Percentiles rank a stretch among this genome's conserved stretches.
Evolutionary conservation across 1,140 invertebrate species (phyloP).

Genomic region (Nylanderia fulva): DNA sequence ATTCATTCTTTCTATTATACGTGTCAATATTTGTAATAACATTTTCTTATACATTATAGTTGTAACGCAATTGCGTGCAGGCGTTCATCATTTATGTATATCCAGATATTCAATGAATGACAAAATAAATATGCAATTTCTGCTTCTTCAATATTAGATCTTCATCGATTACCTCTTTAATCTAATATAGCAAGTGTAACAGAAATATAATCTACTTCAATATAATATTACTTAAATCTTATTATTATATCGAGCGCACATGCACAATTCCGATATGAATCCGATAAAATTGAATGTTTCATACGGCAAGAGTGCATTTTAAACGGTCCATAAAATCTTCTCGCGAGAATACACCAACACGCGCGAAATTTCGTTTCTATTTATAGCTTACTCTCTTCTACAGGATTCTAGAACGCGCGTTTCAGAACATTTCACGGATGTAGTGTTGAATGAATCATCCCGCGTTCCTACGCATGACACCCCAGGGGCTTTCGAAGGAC

Average conservation of each 20-base stretch:
- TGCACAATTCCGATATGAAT: constrained; percentile 31
- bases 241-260: not conserved
- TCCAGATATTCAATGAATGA: not conserved
- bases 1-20: not conserved
- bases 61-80: not conserved
- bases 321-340: constrained; percentile 32
- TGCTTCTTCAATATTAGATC: not conserved
- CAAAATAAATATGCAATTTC: constrained; percentile 1
- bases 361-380: constrained; percentile 46
- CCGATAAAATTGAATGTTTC: constrained; percentile 36
- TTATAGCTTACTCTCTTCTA: constrained; percentile 34
- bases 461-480: constrained; percentile 64
- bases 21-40: not conserved
- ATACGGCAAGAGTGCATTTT: constrained; percentile 24
- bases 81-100: not conserved
- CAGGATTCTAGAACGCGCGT: constrained; percentile 15
- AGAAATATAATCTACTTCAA: constrained; percentile 16
- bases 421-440: constrained; percentile 60
- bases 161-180: not conserved
- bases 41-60: not conserved
- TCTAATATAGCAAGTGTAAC: constrained; percentile 21
- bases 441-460: constrained; percentile 68
- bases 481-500: constrained; percentile 68
- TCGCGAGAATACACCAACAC: constrained; percentile 23
- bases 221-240: constrained; percentile 9